A percentile compares a stretch with the other conserved stretches of the same genome.
phyloP scores from a whole-genome alignment of 2,113 vertebrate genomes.

The Epinephelus cyanopodus region DNA sequence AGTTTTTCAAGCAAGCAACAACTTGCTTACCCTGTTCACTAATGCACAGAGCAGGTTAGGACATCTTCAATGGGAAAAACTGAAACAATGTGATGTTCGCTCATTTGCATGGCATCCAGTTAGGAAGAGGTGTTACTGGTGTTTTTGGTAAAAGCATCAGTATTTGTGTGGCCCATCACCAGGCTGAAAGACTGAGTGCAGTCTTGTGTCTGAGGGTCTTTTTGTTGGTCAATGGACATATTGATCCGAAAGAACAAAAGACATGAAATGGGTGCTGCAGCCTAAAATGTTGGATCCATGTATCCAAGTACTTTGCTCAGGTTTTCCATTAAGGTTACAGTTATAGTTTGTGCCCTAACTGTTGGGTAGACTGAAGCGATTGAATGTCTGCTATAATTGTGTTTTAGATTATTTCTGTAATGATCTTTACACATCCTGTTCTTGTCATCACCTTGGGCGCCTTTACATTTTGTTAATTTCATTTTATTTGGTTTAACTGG shows the following conservation, averaged over 20 bases:
- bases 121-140: neutral
- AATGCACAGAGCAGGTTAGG: too few relatives aligned
- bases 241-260: conserved; percentile 7
- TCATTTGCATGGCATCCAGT: too few relatives aligned
- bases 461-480: neutral
- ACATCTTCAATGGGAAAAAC: too few relatives aligned
- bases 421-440: neutral
- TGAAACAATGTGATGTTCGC: too few relatives aligned
- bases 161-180: neutral
- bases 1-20: too few relatives aligned
- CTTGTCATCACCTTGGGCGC: neutral
- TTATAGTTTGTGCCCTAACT: neutral
- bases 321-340: neutral
- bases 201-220: neutral
- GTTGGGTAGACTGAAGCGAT: neutral
- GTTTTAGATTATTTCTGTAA: neutral
- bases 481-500: neutral
- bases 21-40: too few relatives aligned
- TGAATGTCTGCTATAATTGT: neutral
- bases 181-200: neutral
- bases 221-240: conserved; percentile 17
- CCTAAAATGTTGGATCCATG: neutral
- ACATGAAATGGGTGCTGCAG: neutral
- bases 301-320: neutral
- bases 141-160: neutral